phyloP scores from a whole-genome alignment of 2,888 invertebrate species.

The Plagodis dolabraria region DNA sequence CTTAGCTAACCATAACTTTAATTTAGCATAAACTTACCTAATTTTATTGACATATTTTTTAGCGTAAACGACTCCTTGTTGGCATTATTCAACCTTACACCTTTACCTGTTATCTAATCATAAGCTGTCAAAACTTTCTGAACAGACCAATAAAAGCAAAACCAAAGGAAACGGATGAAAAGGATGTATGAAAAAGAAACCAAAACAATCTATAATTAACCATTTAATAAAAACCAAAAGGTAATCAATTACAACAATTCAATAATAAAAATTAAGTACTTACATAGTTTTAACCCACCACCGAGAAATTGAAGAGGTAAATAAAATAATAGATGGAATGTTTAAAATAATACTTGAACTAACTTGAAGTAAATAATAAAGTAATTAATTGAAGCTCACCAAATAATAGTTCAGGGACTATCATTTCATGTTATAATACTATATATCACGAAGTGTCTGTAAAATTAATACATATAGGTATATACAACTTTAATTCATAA shows the following conservation, averaged over 20 bases:
- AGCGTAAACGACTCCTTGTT: constrained; percentile 66
- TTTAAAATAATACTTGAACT: constrained; percentile 33
- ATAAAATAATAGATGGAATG: constrained; percentile 45
- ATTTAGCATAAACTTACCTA: constrained; percentile 34
- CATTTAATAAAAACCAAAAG: constrained; percentile 79
- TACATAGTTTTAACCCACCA: constrained; percentile 57
- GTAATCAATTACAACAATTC: constrained; percentile 57
- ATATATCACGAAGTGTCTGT: too few species aligned
- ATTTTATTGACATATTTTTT: constrained; percentile 63
- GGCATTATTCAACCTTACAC: constrained; percentile 48
- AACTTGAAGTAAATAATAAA: too few species aligned
- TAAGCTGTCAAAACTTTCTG: too few species aligned
- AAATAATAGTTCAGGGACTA: too few species aligned
- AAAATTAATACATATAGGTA: too few species aligned
- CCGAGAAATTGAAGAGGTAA: constrained; percentile 48
- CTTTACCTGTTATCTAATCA: too few species aligned
- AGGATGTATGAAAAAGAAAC: constrained; percentile 53
- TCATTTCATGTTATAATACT: too few species aligned
- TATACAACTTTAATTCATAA: too few species aligned
- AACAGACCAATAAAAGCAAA: too few species aligned
- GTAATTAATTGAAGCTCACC: constrained; percentile 22
- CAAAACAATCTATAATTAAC: constrained; percentile 61
- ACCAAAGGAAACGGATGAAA: constrained; percentile 32
- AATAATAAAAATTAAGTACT: constrained; percentile 66
- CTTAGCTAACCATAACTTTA: constrained; percentile 29